Base-by-base conservation (phyloP, 2,888 invertebrate genomes). In the Cantharis rustica region DNA sequence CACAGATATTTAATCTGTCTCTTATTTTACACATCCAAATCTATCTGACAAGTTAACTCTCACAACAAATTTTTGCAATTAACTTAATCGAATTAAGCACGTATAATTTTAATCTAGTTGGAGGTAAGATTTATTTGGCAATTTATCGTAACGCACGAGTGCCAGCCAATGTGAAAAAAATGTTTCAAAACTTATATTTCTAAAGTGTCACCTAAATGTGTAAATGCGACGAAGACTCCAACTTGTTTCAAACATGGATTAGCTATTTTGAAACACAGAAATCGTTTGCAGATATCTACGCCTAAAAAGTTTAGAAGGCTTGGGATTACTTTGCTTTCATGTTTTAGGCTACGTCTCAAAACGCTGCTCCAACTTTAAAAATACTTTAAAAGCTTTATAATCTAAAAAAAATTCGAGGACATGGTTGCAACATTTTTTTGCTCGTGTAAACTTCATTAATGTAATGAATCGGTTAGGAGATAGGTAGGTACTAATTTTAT, bases 211-310 rank as follows among this genome's bases (percentile, higher is more conserved):
- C 79, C 77, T 72, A 75, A 79, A 78, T 79, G 81, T 80, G 80
- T 80, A 80, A 81, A 82, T 79, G 81, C 78, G 80, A 77, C 78
- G 72, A 80, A 72, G 77, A 78, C 78, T 78, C 72, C 78, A 80
- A 81, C 75, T 81, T 79, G 78, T 80, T 81, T 78, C 75, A 75
- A 82, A 82, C 82, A 82, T 72, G 82, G 82, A 82, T 82, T 82
- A 82, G 81, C 81, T 80, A 79, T 82, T 82, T 82, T 81, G 81
- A 80, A 80, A 82, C 81, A 82, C 79, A 80, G 81, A 81, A 82
- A 80, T 82, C 80, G 80, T 79, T 79, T 81, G 81, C 79, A 79
- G 80, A 80, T 81, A 47, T 47, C 47, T 47, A 79, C 79, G 72
- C 69, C 75, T 75, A 80, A 79, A 79, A 82, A 79, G 77, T 82